Percentiles rank a stretch among this genome's conserved stretches.
phyloP scores from a whole-genome alignment of 2,113 vertebrate species.

The Protobothrops flavoviridis region DNA sequence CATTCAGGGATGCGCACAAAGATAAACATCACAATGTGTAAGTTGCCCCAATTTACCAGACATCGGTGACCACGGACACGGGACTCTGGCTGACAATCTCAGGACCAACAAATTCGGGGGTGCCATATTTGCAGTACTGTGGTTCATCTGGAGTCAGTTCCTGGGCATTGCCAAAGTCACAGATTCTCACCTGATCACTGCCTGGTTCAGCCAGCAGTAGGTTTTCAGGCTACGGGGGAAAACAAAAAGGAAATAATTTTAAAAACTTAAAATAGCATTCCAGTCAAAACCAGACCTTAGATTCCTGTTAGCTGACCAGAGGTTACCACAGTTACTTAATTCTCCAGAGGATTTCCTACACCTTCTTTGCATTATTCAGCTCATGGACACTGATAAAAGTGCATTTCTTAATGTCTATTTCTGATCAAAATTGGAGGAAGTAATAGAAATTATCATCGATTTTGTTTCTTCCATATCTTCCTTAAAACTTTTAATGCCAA shows the following conservation, averaged over 20 bases:
- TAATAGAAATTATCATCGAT: neutral
- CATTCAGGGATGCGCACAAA: neutral
- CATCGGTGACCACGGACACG: slow-evolving; percentile 87
- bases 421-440: neutral
- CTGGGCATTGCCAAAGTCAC: slow-evolving; percentile 91
- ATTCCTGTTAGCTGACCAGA: neutral
- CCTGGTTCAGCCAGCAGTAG: slow-evolving; percentile 85
- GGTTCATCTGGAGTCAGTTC: slow-evolving; percentile 79
- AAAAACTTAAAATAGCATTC: neutral
- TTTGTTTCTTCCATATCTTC: neutral
- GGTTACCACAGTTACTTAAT: neutral
- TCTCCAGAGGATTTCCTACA: neutral
- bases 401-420: neutral
- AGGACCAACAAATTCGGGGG: slow-evolving; percentile 92
- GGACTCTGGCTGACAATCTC: slow-evolving; percentile 96
- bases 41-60: slow-evolving; percentile 78
- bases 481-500: neutral
- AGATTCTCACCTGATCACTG: slow-evolving; percentile 88
- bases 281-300: neutral
- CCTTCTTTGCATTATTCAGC: neutral
- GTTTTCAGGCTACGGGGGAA: slow-evolving; percentile 85
- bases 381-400: neutral
- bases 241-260: neutral
- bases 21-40: neutral
- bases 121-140: slow-evolving; percentile 94